Conservation (phyloP, 2,113 vertebrate genomes). For the Neoarius graeffei region DNA sequence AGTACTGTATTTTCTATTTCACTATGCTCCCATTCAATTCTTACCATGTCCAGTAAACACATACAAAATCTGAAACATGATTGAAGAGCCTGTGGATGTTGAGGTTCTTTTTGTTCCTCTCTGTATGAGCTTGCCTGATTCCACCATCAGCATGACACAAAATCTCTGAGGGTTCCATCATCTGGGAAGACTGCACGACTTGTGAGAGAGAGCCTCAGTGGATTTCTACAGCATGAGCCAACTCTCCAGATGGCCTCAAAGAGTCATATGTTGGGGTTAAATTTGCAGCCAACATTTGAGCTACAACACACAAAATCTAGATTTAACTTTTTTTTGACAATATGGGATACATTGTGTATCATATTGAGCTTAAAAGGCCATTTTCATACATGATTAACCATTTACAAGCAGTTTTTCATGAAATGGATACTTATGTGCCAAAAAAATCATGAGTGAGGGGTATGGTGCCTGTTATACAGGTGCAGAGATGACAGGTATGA, state of each 20-base stretch:
- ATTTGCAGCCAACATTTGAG: slow-evolving; percentile 55
- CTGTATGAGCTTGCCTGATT: slow-evolving; percentile 47
- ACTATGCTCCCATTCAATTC: neutral
- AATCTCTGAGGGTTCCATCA: slow-evolving; percentile 58
- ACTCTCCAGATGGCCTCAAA: slow-evolving; percentile 65
- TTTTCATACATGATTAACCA: slow-evolving; percentile 54
- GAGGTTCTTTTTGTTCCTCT: slow-evolving; percentile 50
- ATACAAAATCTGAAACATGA: neutral
- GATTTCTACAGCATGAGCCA: slow-evolving; percentile 51
- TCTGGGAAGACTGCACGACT: slow-evolving; percentile 55
- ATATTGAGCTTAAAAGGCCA: slow-evolving; percentile 48
- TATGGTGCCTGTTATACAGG: neutral
- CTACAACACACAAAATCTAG: slow-evolving; percentile 33
- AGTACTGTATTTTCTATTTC: neutral
- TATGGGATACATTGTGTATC: slow-evolving; percentile 49
- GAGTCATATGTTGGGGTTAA: slow-evolving; percentile 47
- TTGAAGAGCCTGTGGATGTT: slow-evolving; percentile 57
- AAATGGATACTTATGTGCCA: neutral
- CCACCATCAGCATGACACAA: slow-evolving; percentile 49
- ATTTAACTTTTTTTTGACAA: slow-evolving; percentile 16
- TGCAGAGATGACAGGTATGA: neutral
- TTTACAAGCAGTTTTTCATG: neutral
- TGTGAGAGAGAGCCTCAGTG: slow-evolving; percentile 45
- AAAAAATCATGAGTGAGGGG: neutral
- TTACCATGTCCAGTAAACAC: no score